Base-by-base conservation (phyloP, 2,888 invertebrate genomes). In the Conops quadrifasciatus region DNA sequence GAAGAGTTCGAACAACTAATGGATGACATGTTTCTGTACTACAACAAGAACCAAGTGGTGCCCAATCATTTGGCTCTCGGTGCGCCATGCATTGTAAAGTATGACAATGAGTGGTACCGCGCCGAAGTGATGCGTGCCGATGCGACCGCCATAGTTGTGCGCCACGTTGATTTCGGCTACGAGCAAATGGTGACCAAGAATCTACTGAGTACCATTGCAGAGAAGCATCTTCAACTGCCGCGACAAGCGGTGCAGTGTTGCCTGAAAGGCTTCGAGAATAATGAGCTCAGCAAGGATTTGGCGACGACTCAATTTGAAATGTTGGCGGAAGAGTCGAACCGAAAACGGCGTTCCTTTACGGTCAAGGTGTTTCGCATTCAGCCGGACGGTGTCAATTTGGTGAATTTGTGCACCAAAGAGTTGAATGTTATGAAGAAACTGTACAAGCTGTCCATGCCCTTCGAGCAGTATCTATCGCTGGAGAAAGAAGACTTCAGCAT, bases 141-240 rank as follows among this genome's bases (percentile, higher is more conserved):
- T 45, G 88, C 87, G 1, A 86, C 80, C n/a, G 89, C 89, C 73
- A 89, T 91, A 0, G 87, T 89, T 70, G 93, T 98, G 1, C 88
- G 91, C 2, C 98, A 96, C 86, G 92, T 98, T 19, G 98, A 99
- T 87, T 99, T 94, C 87, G 98, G 98, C 7, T 98, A 98, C 86
- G 92, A 94, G 80, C 96, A 96, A 82, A 89, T 89, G n/a, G 90
- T 95, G 1, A 84, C 88, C 9, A 82, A 88, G 0, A 86, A 88
- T 15, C 86, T 90, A 49, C 84, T 94, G 36, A 89, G 91, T 72
- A 87, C 88, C 26, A 91, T 94, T 28, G 89, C 90, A 4, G 88
- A 89, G 4, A 89, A 91, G 69, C 87, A 92, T 74, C 86, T 93
- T 4, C 87, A 87, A 75, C 85, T 93, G 71, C 89, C 91, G 21